Base-by-base conservation (phyloP, 2,888 invertebrate genomes). In the Anoncus sp. region DNA sequence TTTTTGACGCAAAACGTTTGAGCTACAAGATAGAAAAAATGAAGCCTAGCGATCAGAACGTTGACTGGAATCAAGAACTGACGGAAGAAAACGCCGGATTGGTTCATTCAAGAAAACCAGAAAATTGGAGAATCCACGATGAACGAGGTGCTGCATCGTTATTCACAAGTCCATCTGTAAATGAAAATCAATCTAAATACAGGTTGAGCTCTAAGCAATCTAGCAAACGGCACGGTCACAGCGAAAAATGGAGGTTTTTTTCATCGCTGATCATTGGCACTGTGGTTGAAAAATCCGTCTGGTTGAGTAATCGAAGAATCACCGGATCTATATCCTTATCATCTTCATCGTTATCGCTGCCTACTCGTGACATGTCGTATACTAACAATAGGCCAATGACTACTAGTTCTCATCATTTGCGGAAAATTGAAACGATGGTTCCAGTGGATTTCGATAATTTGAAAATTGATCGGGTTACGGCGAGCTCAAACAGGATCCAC, bases 241-340 rank as follows among this genome's bases (percentile, higher is more conserved):
- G 18, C n/a, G 43, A 62, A 62, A 62, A 40, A 20, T 45, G 20
- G 22, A 20, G 27, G 16, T 31, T 53, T 35, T 60, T 18, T 0
- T 22, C 47, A 0, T 31, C 51, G 14, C 12, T 40, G 10, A 40
- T 2, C 16, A 14, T 31, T 40, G 14, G 16, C 22, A 7, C 16
- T 38, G 3, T 31, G 5, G 2, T 45, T 4, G 63, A 55, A 10
- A 16, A 47, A 45, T 14, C 20, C 3, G 31, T 12, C n/a, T 24
- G 24, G 45, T 40, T 63, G 47, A 35, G 27, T 20, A 18, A 18
- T 45, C 45, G 7, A 45, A 47, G 24, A 57, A 49, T 27, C 35
- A 9, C 16, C 31, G 14, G 12, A 63, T 75, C 60, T 16, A 24
- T 24, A 45, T 66, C 59, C 16, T 40, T 16, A 27, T 20, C 27